These are phyloP conservation scores for Cheilosia scutellata DNA, from an alignment of 2,888 invertebrate species.

Conservation along the genomic window DNA sequence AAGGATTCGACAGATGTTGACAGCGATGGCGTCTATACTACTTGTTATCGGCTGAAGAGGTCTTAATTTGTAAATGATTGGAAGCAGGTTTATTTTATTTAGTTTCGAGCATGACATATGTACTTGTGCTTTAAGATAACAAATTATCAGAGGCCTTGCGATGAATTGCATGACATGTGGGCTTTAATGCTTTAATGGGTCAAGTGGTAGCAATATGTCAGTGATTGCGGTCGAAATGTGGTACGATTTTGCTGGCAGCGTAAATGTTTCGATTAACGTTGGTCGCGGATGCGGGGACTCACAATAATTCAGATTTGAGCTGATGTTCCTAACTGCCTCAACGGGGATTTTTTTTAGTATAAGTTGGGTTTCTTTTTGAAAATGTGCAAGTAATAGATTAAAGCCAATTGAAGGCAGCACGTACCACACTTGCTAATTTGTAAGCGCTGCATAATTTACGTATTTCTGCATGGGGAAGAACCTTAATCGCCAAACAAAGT, in stretches of 20 bases:
- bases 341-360: neutral
- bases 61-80: slow-evolving; percentile 37
- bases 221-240: neutral
- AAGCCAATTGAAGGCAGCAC: neutral
- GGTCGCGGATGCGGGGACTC: neutral
- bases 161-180: slow-evolving; percentile 22
- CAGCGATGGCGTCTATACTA: slow-evolving; percentile 1
- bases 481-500: neutral
- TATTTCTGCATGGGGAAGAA: neutral
- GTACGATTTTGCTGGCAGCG: neutral
- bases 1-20: slow-evolving; percentile 26
- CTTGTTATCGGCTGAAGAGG: slow-evolving; percentile 40
- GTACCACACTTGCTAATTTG: too few relatives aligned
- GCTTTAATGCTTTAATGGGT: slow-evolving; percentile 46
- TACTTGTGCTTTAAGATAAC: slow-evolving; percentile 42
- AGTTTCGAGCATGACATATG: slow-evolving; percentile 6
- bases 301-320: neutral
- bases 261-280: neutral
- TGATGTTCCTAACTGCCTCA: neutral
- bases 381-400: neutral
- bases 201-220: slow-evolving; percentile 22
- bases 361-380: neutral
- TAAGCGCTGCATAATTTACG: neutral
- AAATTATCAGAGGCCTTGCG: slow-evolving; percentile 34
- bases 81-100: slow-evolving; percentile 15